A percentile compares a stretch with the other conserved stretches of the same genome.
Conservation (phyloP, 2,888 invertebrate genomes). For the Ophonus ardosiacus region DNA sequence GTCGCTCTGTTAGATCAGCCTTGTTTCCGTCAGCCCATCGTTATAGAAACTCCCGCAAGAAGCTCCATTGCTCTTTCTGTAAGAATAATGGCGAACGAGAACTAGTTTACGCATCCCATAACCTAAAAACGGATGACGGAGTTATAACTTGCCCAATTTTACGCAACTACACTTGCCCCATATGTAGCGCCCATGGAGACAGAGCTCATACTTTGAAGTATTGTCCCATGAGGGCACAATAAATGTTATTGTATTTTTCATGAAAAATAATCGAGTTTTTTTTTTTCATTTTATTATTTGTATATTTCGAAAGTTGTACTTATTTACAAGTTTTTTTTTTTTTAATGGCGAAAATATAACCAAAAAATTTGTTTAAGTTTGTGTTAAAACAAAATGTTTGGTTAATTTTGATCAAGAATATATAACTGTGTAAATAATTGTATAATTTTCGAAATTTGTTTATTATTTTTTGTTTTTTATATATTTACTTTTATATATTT, state of each 20-base stretch:
- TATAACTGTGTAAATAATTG: too few relatives aligned
- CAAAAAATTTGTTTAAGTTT: neutral
- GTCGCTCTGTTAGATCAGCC: neutral
- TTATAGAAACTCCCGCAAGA: neutral
- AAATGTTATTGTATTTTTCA: neutral
- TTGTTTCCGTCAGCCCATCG: slow-evolving; percentile 13
- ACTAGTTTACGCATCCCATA: slow-evolving; percentile 62
- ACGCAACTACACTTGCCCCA: slow-evolving; percentile 61
- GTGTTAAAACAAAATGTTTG: neutral
- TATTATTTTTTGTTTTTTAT: neutral
- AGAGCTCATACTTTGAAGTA: slow-evolving; percentile 65
- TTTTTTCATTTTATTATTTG: neutral
- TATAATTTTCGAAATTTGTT: too few relatives aligned
- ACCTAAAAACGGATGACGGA: slow-evolving; percentile 60
- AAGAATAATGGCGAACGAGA: slow-evolving; percentile 65
- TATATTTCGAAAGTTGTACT: neutral
- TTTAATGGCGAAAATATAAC: neutral
- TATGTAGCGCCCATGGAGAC: slow-evolving; percentile 65
- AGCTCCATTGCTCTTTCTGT: slow-evolving; percentile 63
- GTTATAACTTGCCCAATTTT: slow-evolving; percentile 64
- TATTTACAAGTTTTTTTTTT: neutral
- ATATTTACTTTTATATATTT: neutral
- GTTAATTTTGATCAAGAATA: too few relatives aligned
- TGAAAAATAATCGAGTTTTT: neutral
- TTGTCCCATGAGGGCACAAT: slow-evolving; percentile 54